A percentile compares a stretch with the other conserved stretches of the same genome.
Evolutionary conservation across 2,888 invertebrate species (phyloP).

Genomic region (Nomada lathburiana): DNA sequence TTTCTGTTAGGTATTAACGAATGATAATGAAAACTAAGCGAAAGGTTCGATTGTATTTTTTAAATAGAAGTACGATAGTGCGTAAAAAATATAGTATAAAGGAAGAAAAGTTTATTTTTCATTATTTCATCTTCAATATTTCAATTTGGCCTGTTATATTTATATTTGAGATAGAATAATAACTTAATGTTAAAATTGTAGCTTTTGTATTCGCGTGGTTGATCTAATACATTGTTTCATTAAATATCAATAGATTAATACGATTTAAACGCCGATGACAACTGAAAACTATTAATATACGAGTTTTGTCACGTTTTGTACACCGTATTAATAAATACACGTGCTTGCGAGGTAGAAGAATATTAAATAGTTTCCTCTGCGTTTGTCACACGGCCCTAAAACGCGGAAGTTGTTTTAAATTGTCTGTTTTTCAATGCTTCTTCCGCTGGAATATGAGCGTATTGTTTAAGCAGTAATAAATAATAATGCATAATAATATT

Average conservation of each 20-base stretch:
- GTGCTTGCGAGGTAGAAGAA: constrained; percentile 41
- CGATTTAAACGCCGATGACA: constrained; percentile 4
- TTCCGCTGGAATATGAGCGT: not conserved
- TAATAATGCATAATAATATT: not conserved
- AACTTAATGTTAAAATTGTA: not conserved
- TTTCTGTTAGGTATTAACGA: not conserved
- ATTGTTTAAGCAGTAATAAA: not conserved
- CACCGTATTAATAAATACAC: constrained; percentile 23
- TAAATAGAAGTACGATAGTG: not conserved
- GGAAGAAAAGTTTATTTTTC: not conserved
- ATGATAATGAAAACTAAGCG: not conserved
- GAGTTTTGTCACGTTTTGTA: constrained; percentile 52
- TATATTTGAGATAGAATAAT: too few relatives aligned
- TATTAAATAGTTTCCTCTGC: constrained; percentile 52
- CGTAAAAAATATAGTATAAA: not conserved
- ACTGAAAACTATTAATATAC: not conserved
- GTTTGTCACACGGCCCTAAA: constrained; percentile 28
- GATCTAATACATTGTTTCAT: not conserved
- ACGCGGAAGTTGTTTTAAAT: constrained; percentile 30
- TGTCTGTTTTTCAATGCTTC: constrained; percentile 5
- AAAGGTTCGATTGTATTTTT: not conserved
- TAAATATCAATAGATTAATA: constrained; percentile 11
- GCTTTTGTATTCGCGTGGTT: not conserved
- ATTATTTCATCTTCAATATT: not conserved
- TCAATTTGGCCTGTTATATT: too few relatives aligned